A percentile compares a stretch with the other conserved stretches of the same genome.
phyloP scores from a whole-genome alignment of 2,888 invertebrate genomes.

The Apocheima hispidaria region DNA sequence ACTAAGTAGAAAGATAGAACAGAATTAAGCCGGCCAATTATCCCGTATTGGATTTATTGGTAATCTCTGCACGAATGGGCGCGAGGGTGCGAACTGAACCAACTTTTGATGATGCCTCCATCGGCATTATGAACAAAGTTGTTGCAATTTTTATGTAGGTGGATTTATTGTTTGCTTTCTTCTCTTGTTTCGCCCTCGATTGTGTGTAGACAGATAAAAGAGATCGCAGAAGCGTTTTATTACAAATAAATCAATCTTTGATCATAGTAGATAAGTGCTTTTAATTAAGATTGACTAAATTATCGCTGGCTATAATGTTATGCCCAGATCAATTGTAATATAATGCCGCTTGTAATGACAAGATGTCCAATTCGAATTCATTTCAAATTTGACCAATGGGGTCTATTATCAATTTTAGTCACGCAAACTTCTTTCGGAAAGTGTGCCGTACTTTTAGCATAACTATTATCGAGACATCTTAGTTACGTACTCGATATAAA shows the following conservation, averaged over 20 bases:
- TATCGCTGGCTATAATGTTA: conserved; percentile 48
- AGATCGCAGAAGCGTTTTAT: conserved; percentile 70
- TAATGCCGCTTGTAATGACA: too few species aligned
- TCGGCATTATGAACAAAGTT: conserved; percentile 85
- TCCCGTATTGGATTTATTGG: conserved; percentile 87
- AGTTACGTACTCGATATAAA: too few species aligned
- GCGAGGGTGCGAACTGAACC: conserved; percentile 85
- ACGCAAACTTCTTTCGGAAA: too few species aligned
- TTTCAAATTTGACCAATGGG: too few species aligned
- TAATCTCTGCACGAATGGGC: conserved; percentile 86
- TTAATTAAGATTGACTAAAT: conserved; percentile 57
- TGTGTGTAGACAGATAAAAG: conserved; percentile 80
- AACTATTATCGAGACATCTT: too few species aligned
- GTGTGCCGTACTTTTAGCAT: too few species aligned
- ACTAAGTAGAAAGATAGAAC: conserved; percentile 87
- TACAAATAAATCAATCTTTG: conserved; percentile 76
- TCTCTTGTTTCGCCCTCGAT: conserved; percentile 75
- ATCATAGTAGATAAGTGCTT: conserved; percentile 67
- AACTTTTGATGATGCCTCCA: conserved; percentile 85
- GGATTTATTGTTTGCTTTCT: conserved; percentile 82
- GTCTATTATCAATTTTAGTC: too few species aligned
- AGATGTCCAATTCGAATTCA: too few species aligned
- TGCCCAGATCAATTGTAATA: too few species aligned
- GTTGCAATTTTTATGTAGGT: conserved; percentile 84
- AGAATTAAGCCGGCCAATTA: conserved; percentile 87